These are phyloP conservation scores for Hippocampus mohnikei DNA, from an alignment of 2,113 vertebrate species.

Conservation along the genomic window DNA sequence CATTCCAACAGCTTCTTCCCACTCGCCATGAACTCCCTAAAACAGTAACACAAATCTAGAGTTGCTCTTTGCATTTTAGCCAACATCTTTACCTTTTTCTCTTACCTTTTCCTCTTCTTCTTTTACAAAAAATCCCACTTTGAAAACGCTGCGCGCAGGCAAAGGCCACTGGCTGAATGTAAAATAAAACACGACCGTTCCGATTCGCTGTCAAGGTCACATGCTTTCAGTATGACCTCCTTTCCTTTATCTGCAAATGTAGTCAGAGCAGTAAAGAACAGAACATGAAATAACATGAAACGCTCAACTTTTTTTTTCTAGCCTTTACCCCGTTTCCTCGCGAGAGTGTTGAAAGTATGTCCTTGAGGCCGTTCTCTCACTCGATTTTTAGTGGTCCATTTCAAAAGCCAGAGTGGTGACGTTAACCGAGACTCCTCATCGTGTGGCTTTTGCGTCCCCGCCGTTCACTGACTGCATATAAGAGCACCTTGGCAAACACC, in stretches of 20 bases:
- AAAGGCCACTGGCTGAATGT: constrained; percentile 12
- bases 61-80: too few relatives aligned
- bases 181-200: constrained; percentile 21
- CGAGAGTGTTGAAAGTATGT: constrained; percentile 20
- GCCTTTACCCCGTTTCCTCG: constrained; percentile 25
- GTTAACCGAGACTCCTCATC: constrained; percentile 15
- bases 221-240: background rate
- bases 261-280: constrained; percentile 19
- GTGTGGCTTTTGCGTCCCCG: constrained; percentile 7
- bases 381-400: constrained; percentile 17
- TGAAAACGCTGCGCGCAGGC: constrained; percentile 3
- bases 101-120: background rate
- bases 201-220: constrained; percentile 23
- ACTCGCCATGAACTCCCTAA: too few relatives aligned
- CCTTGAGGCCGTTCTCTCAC: constrained; percentile 29
- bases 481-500: constrained; percentile 45
- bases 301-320: constrained; percentile 3
- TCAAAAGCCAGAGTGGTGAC: constrained; percentile 6
- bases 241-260: constrained; percentile 23
- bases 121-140: constrained; percentile 7
- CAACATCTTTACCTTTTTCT: background rate
- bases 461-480: constrained; percentile 17
- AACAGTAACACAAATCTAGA: too few relatives aligned
- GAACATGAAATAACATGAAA: constrained; percentile 28
- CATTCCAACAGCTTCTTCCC: too few relatives aligned